Percentiles rank a stretch among this genome's conserved stretches.
phyloP scores from a whole-genome alignment of 2,113 vertebrate species.

The Hirundichthys speculiger region DNA sequence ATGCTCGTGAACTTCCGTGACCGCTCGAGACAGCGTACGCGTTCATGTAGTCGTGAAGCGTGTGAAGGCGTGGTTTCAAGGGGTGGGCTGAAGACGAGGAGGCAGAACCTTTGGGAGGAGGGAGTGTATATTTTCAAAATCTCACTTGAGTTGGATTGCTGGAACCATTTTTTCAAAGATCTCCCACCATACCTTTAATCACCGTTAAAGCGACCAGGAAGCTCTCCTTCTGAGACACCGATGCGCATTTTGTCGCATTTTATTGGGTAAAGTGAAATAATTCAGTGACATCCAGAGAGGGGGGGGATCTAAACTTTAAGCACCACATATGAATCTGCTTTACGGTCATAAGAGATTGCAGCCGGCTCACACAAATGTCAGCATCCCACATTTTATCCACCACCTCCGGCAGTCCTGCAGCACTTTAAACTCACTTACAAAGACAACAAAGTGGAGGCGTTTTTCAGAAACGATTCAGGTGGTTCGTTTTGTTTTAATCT shows the following conservation, averaged over 20 bases:
- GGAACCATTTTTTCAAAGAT: no score
- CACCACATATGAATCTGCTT: slow-evolving; percentile 1
- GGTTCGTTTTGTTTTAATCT: slow-evolving; percentile 26
- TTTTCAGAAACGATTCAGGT: slow-evolving; percentile 16
- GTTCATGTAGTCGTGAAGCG: no score
- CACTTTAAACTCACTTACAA: slow-evolving; percentile 31
- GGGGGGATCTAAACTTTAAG: background rate
- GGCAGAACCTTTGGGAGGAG: no score
- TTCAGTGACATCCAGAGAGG: no score
- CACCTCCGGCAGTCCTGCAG: slow-evolving; percentile 18
- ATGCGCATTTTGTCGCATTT: background rate
- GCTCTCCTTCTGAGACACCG: background rate
- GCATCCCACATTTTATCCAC: slow-evolving; percentile 36
- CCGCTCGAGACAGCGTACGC: no score
- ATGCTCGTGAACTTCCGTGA: no score
- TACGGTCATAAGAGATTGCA: slow-evolving; percentile 22
- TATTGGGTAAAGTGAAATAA: background rate
- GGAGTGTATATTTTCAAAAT: no score
- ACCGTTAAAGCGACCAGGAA: background rate
- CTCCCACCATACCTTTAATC: no score
- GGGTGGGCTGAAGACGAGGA: no score
- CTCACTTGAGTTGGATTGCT: no score
- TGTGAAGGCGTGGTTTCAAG: no score
- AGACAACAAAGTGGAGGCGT: slow-evolving; percentile 24
- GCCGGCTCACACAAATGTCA: slow-evolving; percentile 33